Conservation (phyloP, 2,113 vertebrate species). For the Anas platyrhynchos region DNA sequence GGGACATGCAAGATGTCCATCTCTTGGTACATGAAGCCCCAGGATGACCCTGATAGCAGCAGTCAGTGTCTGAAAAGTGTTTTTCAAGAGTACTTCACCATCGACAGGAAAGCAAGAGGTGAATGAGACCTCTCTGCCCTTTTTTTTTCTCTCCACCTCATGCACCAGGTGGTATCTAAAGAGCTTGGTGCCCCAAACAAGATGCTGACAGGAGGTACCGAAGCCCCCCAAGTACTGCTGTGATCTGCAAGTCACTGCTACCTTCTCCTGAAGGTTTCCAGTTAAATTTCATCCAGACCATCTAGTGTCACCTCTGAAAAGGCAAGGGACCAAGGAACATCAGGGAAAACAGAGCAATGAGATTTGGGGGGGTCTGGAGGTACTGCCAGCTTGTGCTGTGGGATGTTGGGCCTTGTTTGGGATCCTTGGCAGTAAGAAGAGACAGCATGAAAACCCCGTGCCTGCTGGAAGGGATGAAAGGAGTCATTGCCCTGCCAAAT, state of each 20-base stretch:
- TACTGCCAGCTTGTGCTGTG: not conserved
- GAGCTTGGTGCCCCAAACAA: rapidly evolving
- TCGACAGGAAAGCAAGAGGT: not conserved
- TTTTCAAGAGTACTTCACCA: not conserved
- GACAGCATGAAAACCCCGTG: not conserved
- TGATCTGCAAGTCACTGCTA: not conserved
- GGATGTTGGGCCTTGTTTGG: not conserved
- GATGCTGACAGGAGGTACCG: not conserved
- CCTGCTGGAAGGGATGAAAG: not conserved
- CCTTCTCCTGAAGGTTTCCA: not conserved
- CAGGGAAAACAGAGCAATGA: not conserved
- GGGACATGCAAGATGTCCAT: too few relatives aligned
- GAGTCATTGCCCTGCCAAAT: not conserved
- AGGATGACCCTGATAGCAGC: not conserved
- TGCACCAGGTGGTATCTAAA: not conserved
- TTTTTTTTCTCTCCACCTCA: not conserved
- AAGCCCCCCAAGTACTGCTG: not conserved
- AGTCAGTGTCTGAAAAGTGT: not conserved
- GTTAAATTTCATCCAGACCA: not conserved
- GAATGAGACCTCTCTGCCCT: not conserved
- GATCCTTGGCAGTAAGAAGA: not conserved
- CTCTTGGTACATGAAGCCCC: not conserved
- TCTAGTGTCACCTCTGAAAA: rapidly evolving
- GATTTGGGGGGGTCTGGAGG: not conserved
- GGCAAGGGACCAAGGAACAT: not conserved